Conservation (phyloP, 1,140 invertebrate genomes). For the Drosophila pachea region DNA sequence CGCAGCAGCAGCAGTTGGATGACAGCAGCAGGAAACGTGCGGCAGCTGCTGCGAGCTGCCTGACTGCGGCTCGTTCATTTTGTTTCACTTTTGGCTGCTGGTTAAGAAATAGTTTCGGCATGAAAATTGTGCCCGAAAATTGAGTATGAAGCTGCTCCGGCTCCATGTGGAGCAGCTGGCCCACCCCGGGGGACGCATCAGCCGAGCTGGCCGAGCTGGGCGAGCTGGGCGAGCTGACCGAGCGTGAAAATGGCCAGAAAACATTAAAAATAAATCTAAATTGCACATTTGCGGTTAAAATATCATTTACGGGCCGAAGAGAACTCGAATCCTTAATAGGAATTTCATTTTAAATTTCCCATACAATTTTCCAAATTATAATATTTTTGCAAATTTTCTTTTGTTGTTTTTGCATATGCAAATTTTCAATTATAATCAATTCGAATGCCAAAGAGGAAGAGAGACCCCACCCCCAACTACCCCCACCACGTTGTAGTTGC, state of each 20-base stretch:
- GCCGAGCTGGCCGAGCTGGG: constrained; percentile 50
- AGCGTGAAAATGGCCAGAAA: constrained; percentile 61
- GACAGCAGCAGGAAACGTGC: constrained; percentile 62
- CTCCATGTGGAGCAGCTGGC: constrained; percentile 9
- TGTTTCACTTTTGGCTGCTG: constrained; percentile 39
- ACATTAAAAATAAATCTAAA: constrained; percentile 75
- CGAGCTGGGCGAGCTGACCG: constrained; percentile 50
- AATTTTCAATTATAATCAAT: no score
- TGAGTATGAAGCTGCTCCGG: constrained; percentile 41
- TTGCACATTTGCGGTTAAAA: constrained; percentile 48
- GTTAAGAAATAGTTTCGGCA: constrained; percentile 54
- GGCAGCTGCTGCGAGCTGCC: constrained; percentile 56
- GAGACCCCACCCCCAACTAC: no score
- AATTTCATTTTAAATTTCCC: constrained; percentile 54
- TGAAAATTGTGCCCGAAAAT: constrained; percentile 68
- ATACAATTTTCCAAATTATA: constrained; percentile 16
- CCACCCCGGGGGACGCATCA: constrained; percentile 31
- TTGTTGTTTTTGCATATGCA: no score
- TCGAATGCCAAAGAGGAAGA: no score
- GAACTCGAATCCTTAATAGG: constrained; percentile 38
- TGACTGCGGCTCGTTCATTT: constrained; percentile 18
- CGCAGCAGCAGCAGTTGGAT: constrained; percentile 13
- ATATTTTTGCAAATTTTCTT: no score
- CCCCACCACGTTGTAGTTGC: no score
- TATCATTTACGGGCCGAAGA: constrained; percentile 40